Evolutionary conservation across 1,140 invertebrate genomes (phyloP).

Genomic region (Sycobia sp.): DNA sequence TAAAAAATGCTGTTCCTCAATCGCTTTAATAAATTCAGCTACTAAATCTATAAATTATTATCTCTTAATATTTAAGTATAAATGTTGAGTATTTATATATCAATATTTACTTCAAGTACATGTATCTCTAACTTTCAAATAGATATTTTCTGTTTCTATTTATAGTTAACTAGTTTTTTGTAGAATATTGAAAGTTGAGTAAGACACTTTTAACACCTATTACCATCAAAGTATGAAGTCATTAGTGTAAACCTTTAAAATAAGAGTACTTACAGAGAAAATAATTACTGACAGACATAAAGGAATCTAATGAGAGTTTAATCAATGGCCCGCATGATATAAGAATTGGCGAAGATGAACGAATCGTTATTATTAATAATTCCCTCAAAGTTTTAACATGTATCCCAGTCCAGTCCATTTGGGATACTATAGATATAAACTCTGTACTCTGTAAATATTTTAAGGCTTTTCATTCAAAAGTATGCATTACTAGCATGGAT

Average conservation of each 20-base stretch:
- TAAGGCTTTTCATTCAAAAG: background rate
- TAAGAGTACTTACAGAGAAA: background rate
- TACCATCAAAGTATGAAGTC: background rate
- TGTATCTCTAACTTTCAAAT: too few species aligned
- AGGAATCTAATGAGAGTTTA: background rate
- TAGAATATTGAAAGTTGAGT: slow-evolving; percentile 6
- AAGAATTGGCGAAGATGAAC: background rate
- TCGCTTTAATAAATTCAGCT: too few species aligned
- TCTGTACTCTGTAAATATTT: slow-evolving; percentile 3
- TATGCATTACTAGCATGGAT: background rate
- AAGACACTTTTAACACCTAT: slow-evolving; percentile 11
- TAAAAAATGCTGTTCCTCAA: too few species aligned
- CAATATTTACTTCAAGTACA: too few species aligned
- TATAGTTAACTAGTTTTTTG: background rate
- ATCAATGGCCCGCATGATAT: background rate
- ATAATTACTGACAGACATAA: slow-evolving; percentile 6
- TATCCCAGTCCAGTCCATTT: background rate
- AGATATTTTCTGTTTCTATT: too few species aligned
- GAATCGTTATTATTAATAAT: background rate
- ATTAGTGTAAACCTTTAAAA: background rate
- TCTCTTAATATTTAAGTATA: too few species aligned
- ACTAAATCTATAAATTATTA: too few species aligned
- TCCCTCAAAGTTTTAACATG: background rate
- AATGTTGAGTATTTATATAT: too few species aligned
- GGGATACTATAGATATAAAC: background rate